phyloP scores from a whole-genome alignment of 2,888 invertebrate genomes.

The Xestobium rufovillosum region DNA sequence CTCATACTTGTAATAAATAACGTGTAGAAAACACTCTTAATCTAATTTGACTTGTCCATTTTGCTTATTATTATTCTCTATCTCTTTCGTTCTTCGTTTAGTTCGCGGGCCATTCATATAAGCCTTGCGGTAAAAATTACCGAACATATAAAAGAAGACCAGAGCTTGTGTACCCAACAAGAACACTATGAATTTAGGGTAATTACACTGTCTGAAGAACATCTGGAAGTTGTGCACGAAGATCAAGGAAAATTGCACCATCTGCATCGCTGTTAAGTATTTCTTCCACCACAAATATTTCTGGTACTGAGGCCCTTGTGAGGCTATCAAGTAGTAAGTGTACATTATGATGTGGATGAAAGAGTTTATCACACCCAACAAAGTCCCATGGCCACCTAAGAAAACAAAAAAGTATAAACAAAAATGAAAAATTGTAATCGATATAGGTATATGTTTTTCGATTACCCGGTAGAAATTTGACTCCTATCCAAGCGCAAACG shows the following conservation, averaged over 20 bases:
- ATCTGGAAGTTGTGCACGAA: constrained; percentile 63
- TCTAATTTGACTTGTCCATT: constrained; percentile 14
- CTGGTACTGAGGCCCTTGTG: constrained; percentile 79
- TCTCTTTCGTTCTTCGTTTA: constrained; percentile 2
- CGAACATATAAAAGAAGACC: constrained; percentile 71
- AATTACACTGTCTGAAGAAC: constrained; percentile 57
- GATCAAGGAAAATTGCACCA: constrained; percentile 76
- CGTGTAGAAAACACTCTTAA: constrained; percentile 5
- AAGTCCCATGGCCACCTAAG: constrained; percentile 76
- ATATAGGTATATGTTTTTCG: background rate
- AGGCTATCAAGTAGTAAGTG: constrained; percentile 82
- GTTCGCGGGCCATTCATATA: constrained; percentile 46
- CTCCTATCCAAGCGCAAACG: constrained; percentile 48
- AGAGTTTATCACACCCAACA: constrained; percentile 74
- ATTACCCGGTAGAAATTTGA: constrained; percentile 49
- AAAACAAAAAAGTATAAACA: constrained; percentile 16
- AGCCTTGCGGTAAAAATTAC: constrained; percentile 63
- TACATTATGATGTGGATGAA: constrained; percentile 96
- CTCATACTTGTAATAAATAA: too few relatives aligned
- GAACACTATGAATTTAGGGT: constrained; percentile 60
- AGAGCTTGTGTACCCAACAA: constrained; percentile 59
- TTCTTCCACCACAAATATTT: constrained; percentile 92
- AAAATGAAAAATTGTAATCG: constrained; percentile 5
- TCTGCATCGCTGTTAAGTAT: constrained; percentile 83
- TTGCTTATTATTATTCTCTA: constrained; percentile 10